Evolutionary conservation across 2,797 vertebrate species (phyloP), one percentile per base, ranked within the genome.

Genomic region (Carcharodon carcharias): DNA sequence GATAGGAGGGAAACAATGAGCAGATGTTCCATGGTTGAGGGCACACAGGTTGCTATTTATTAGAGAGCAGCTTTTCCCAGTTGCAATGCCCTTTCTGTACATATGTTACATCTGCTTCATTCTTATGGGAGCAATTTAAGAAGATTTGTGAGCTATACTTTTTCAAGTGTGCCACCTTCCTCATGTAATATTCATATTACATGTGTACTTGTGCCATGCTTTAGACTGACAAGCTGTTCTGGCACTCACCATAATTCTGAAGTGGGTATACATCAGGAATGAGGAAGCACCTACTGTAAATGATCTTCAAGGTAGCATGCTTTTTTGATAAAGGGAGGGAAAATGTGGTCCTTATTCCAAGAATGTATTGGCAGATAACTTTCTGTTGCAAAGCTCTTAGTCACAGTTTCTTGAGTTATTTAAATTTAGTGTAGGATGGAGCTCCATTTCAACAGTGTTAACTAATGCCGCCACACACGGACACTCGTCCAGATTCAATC

Each of bases 71-170:
- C 56, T 91, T 91, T 26, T 91, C 88, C 88, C 88, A 61, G 31
- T 63, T 63, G 14, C 89, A 31, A n/a, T 35, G 89, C 89, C 58
- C n/a, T 92, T 63, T 92, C 88, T n/a, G 4, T 56, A 61, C 61
- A 91, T 91, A 92, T 92, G 58, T 92, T 63, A 92, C 89, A 92
- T 92, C 89, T 92, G 89, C 61, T 63, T 58, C 31, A 63, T n/a
- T 63, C 89, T 31, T 63, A 16, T 35, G 89, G 58, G 89, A 92
- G 61, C 35, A 63, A 61, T 92, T 92, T 61, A 63, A 35, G 14
- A 92, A 63, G 61, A 92, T 63, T 35, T 92, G 89, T 40, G 58
- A 92, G n/a, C 58, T 92, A 63, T 26, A 28, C 54, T 88, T 50
- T 56, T 23, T 92, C 89, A 61, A 91, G 54, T 91, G 88, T 91